Evolutionary conservation across 2,113 vertebrate species (phyloP).

Genomic region (Podocnemis expansa): DNA sequence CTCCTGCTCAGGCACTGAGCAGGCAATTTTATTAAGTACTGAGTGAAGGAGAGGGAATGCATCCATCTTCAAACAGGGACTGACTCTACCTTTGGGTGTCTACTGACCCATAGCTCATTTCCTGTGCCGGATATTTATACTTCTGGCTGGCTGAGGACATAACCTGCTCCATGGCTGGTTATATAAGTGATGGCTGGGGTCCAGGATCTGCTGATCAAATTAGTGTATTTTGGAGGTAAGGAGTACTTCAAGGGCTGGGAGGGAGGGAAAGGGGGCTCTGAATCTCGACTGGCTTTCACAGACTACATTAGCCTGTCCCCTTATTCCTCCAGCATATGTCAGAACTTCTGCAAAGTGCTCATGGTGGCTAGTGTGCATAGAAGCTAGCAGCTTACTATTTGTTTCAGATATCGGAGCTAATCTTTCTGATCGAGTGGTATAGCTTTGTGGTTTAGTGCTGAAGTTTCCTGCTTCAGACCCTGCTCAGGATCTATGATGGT

Average conservation of each 20-base stretch:
- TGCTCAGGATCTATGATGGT: fast-evolving
- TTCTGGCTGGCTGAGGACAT: not conserved
- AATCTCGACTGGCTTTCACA: not conserved
- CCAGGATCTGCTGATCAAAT: not conserved
- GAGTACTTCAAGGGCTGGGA: not conserved
- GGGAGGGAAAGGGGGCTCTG: not conserved
- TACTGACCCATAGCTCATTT: not conserved
- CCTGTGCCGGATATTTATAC: not conserved
- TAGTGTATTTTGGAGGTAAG: not conserved
- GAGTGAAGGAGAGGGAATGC: not conserved
- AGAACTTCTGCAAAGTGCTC: not conserved
- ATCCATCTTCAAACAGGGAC: not conserved
- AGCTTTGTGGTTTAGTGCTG: not conserved
- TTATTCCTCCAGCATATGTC: not conserved
- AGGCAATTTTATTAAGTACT: not conserved
- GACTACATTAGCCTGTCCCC: not conserved
- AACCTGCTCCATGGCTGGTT: not conserved
- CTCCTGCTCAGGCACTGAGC: not conserved
- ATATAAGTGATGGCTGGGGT: not conserved
- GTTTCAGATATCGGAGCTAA: not conserved
- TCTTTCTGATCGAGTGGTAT: not conserved
- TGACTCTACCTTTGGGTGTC: not conserved
- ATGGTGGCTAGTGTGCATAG: not conserved
- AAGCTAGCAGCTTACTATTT: not conserved
- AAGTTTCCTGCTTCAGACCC: not conserved